phyloP scores from a whole-genome alignment of 2,888 invertebrate genomes.

The Trissoscelio sp. region DNA sequence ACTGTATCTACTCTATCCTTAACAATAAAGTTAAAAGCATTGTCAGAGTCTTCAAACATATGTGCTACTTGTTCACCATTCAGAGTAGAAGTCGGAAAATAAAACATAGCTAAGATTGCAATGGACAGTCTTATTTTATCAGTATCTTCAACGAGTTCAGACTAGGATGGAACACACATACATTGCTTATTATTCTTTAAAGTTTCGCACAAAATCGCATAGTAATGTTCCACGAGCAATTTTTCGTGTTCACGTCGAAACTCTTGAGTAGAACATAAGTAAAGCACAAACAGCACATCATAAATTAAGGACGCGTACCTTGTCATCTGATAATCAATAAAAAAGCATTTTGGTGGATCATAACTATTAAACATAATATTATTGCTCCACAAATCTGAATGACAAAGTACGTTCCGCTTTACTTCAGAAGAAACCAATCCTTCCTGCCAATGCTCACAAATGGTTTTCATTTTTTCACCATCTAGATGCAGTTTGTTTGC shows the following conservation, averaged over 20 bases:
- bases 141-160: slow-evolving; percentile 72
- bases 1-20: no score
- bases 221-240: slow-evolving; percentile 45
- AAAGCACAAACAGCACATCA: slow-evolving; percentile 59
- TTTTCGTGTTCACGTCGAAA: slow-evolving; percentile 33
- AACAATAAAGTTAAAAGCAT: no score
- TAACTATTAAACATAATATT: slow-evolving; percentile 85
- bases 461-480: slow-evolving; percentile 14
- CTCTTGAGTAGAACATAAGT: slow-evolving; percentile 35
- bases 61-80: slow-evolving; percentile 71
- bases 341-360: slow-evolving; percentile 85
- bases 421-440: slow-evolving; percentile 42
- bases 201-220: no score
- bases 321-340: slow-evolving; percentile 89
- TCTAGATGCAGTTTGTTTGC: slow-evolving; percentile 70
- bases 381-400: no score
- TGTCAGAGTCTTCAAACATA: no score
- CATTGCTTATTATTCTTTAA: slow-evolving; percentile 30
- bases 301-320: slow-evolving; percentile 82
- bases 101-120: slow-evolving; percentile 73
- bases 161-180: slow-evolving; percentile 79
- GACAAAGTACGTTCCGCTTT: slow-evolving; percentile 84
- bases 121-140: slow-evolving; percentile 76
- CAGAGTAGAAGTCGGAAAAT: slow-evolving; percentile 75
- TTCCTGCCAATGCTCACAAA: slow-evolving; percentile 19